phyloP scores from a whole-genome alignment of 1,140 invertebrate species.

The Carcinoscorpius rotundicauda region DNA sequence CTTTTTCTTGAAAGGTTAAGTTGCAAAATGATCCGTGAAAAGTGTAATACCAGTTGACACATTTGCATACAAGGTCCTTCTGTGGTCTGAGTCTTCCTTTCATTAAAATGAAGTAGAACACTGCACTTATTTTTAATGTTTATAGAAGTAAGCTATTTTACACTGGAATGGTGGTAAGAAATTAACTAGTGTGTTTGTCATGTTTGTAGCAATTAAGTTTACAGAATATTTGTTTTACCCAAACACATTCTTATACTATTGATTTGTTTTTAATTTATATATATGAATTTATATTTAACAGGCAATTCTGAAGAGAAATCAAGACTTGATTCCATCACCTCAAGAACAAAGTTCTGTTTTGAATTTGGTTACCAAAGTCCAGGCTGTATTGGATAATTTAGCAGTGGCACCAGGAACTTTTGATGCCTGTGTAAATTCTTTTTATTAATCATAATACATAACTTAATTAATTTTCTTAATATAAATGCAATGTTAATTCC shows the following conservation, averaged over 20 bases:
- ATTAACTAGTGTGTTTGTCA: constrained; percentile 4
- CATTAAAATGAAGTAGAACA: no score
- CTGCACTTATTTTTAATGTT: no score
- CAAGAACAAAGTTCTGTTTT: constrained; percentile 80
- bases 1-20: constrained; percentile 5
- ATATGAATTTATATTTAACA: constrained; percentile 30
- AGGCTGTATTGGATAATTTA: constrained; percentile 81
- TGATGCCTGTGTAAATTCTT: constrained; percentile 72
- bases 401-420: constrained; percentile 85
- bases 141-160: not conserved
- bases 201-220: not conserved
- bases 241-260: not conserved
- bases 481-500: no score
- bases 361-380: constrained; percentile 84
- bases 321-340: constrained; percentile 75
- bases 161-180: not conserved
- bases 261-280: not conserved
- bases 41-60: not conserved
- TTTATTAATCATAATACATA: not conserved
- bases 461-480: no score
- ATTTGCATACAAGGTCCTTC: not conserved
- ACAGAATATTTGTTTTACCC: not conserved
- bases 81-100: not conserved
- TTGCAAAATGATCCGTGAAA: not conserved
- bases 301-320: constrained; percentile 78